Conservation (phyloP, 2,888 invertebrate species). For the Tachina fera region DNA sequence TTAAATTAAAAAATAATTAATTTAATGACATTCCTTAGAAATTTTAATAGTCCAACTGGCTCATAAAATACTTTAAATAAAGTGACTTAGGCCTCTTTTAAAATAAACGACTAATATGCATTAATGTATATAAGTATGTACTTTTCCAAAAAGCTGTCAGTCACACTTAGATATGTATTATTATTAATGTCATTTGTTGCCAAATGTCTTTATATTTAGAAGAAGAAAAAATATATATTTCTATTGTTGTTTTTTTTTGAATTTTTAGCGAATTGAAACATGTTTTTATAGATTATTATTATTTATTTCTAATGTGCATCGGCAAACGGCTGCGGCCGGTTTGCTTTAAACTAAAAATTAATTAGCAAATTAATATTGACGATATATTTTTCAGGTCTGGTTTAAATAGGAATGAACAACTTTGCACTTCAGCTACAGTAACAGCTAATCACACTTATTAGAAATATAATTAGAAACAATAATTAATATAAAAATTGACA, state of each 20-base stretch:
- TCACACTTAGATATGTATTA: neutral
- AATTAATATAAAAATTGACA: neutral
- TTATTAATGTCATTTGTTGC: neutral
- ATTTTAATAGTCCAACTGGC: too few relatives aligned
- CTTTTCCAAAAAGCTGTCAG: neutral
- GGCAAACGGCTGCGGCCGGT: constrained; percentile 2
- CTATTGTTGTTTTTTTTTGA: neutral
- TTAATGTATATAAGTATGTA: too few relatives aligned
- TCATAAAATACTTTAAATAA: too few relatives aligned
- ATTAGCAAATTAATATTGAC: constrained; percentile 25
- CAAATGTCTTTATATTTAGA: neutral
- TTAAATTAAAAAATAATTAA: too few relatives aligned
- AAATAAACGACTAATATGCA: too few relatives aligned
- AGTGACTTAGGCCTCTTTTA: too few relatives aligned
- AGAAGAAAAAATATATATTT: neutral
- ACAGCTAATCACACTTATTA: neutral
- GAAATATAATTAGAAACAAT: neutral
- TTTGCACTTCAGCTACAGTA: neutral
- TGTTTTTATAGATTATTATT: constrained; percentile 15
- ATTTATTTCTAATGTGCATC: constrained; percentile 7
- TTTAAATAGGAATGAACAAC: constrained; percentile 4
- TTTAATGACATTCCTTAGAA: too few relatives aligned
- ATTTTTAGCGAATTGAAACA: constrained; percentile 1
- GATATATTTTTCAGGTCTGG: constrained; percentile 28
- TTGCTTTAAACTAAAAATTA: constrained; percentile 33